Conservation (phyloP, 1,140 invertebrate species). For the Neuroterus valhalla region DNA sequence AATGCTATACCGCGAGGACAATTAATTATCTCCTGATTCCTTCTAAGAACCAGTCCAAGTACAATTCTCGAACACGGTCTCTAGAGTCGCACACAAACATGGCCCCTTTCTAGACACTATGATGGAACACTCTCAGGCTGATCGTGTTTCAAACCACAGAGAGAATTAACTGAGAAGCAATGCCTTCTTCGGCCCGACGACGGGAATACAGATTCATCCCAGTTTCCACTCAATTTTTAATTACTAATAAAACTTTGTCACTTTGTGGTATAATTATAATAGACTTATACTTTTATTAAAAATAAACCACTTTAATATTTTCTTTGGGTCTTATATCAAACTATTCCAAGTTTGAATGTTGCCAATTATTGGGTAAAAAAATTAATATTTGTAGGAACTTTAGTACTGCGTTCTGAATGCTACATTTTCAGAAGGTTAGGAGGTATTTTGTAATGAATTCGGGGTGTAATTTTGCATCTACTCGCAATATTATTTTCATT, state of each 20-base stretch:
- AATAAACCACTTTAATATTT: too few species aligned
- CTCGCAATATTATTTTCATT: too few species aligned
- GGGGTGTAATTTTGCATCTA: too few species aligned
- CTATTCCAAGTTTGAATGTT: too few species aligned
- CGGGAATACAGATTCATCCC: background rate
- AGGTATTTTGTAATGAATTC: too few species aligned
- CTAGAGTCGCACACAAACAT: conserved; percentile 51
- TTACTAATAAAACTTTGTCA: background rate
- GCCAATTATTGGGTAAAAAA: too few species aligned
- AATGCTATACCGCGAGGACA: conserved; percentile 68
- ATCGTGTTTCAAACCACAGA: conserved; percentile 76
- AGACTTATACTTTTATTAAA: too few species aligned
- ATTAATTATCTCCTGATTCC: conserved; percentile 73
- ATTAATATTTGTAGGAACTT: too few species aligned
- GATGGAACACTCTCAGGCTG: conserved; percentile 75
- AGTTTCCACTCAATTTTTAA: background rate
- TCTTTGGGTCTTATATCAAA: too few species aligned
- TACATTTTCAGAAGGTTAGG: too few species aligned
- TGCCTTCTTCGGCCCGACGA: conserved; percentile 29
- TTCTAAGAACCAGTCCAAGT: conserved; percentile 71
- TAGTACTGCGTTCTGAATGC: too few species aligned
- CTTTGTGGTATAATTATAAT: too few species aligned
- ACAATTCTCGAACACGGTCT: conserved; percentile 52
- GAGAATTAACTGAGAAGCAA: conserved; percentile 67
- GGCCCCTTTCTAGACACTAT: conserved; percentile 73